Evolutionary conservation across 2,888 invertebrate species (phyloP).

Genomic region (Augochlorella aurata): DNA sequence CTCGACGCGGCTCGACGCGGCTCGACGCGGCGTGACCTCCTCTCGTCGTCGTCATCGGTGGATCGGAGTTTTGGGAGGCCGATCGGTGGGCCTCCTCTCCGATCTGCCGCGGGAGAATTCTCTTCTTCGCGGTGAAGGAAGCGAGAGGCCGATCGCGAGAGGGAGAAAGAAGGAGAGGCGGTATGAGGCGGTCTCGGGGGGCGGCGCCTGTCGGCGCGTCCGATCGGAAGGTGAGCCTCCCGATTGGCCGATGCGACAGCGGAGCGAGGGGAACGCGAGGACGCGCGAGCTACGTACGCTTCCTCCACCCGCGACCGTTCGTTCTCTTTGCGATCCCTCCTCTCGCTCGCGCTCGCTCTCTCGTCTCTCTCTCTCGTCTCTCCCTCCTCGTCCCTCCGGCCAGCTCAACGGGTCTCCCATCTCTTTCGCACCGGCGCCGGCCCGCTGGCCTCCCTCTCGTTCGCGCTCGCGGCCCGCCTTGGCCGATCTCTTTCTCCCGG

Average conservation of each 20-base stretch:
- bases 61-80: conserved; percentile 66
- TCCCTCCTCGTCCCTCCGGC: conserved; percentile 12
- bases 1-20: conserved; percentile 25
- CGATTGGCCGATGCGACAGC: conserved; percentile 63
- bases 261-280: conserved; percentile 67
- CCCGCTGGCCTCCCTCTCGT: conserved; percentile 19
- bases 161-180: conserved; percentile 70
- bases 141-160: conserved; percentile 59
- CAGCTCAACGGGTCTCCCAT: background rate
- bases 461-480: conserved; percentile 24
- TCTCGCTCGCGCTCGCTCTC: conserved; percentile 21
- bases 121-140: conserved; percentile 52
- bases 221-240: conserved; percentile 66
- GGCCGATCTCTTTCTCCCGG: conserved; percentile 28
- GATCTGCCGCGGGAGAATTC: conserved; percentile 58
- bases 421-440: conserved; percentile 19
- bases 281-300: conserved; percentile 68
- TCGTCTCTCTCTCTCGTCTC: background rate
- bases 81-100: conserved; percentile 63
- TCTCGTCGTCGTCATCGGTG: conserved; percentile 64
- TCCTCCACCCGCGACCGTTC: conserved; percentile 63
- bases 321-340: conserved; percentile 35
- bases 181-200: conserved; percentile 75
- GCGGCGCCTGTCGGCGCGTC: conserved; percentile 72
- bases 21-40: conserved; percentile 53